phyloP scores from a whole-genome alignment of 2,797 vertebrate genomes.

The Acridotheres tristis region DNA sequence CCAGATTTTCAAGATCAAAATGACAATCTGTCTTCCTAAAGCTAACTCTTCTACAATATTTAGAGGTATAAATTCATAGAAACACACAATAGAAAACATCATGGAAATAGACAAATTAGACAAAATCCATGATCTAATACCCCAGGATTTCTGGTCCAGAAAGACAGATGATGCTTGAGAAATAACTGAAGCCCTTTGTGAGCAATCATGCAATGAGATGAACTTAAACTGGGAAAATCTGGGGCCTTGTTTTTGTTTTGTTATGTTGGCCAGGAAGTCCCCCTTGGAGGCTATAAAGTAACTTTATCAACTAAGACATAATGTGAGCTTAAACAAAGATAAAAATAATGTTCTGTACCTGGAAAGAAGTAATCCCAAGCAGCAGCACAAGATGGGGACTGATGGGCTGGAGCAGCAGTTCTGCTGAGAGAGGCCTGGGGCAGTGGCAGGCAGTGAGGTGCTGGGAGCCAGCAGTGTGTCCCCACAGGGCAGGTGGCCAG shows the following conservation, averaged over 20 bases:
- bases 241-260: not conserved
- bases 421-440: not conserved
- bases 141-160: not conserved
- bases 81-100: not conserved
- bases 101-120: not conserved
- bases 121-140: slow-evolving; percentile 4
- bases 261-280: not conserved
- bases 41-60: not conserved
- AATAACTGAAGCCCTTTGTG: not conserved
- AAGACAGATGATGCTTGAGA: not conserved
- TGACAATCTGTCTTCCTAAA: not conserved
- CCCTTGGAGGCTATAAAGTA: not conserved
- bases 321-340: not conserved
- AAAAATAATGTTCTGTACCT: not conserved
- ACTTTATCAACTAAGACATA: not conserved
- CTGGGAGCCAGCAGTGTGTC: not conserved
- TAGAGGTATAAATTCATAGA: not conserved
- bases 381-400: not conserved
- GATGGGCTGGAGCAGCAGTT: not conserved
- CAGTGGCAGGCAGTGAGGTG: not conserved
- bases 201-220: not conserved
- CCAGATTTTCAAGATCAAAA: slow-evolving; percentile 30
- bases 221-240: not conserved
- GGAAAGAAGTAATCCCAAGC: not conserved
- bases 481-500: not conserved